Evolutionary conservation across 2,888 invertebrate species (phyloP), one percentile per base, ranked within the genome.

Genomic region (Drosophila nigricruria): DNA sequence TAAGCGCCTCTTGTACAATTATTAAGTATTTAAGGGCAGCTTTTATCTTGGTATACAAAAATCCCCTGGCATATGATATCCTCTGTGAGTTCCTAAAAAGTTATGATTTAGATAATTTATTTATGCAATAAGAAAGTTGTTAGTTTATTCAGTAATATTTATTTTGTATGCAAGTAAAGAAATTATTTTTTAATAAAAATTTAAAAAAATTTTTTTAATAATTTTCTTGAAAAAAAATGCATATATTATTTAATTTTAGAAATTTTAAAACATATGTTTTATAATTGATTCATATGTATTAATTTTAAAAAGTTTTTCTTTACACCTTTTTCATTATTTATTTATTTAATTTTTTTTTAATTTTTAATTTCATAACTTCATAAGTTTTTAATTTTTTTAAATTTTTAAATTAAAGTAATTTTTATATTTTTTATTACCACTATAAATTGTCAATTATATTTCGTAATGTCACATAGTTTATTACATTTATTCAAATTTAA

Each of bases 381-480:
- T 3, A 18, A 30, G n/a, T 18, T 30, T 18, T 2, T n/a, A 14
- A n/a, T 2, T n/a, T 8, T 25, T 25, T 27, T 14, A 32, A 14
- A 18, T 20, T 14, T 20, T 12, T 20, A 3, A 20, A 32, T n/a
- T n/a, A n/a, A n/a, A n/a, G n/a, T 50, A 1, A 14, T 32, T 32
- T 30, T 20, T 16, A 2, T 58, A n/a, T 64, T 14, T 14, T 14
- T 27, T 45, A 30, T 52, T 56, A 36, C 23, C 53, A 53, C 25
- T 25, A 0, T 43, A 5, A 32, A 38, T 8, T 50, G 52, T 57
- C 36, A 42, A 12, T 40, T 18, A 5, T 45, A 23, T 23, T 63
- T 3, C 3, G 12, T 49, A 61, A 40, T 47, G 62, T 40, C 40
- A 36, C n/a, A 16, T 25, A 18, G 25, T 54, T 47, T 8, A 5